These are phyloP conservation scores for Forficula auricularia DNA, from an alignment of 1,140 invertebrate genomes.

Conservation along the genomic window DNA sequence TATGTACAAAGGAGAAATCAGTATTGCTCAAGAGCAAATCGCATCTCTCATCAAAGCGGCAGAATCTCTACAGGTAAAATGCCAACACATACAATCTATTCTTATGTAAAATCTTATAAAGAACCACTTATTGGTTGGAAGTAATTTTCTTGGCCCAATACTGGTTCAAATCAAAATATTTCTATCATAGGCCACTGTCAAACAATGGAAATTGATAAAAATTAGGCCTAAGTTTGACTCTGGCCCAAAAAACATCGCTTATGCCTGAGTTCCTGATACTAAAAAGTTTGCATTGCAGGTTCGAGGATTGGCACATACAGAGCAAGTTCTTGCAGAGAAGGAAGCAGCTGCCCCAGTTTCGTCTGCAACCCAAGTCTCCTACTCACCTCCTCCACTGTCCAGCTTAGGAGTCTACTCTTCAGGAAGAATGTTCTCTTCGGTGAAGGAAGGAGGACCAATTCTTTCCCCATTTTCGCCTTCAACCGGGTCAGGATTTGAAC, in stretches of 20 bases:
- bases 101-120: background rate
- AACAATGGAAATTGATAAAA: too few relatives aligned
- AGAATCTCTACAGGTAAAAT: conserved; percentile 51
- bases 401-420: background rate
- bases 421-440: too few relatives aligned
- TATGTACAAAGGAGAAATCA: conserved; percentile 82
- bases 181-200: too few relatives aligned
- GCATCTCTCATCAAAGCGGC: conserved; percentile 66
- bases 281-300: too few relatives aligned
- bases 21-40: conserved; percentile 64
- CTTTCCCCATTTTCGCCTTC: conserved; percentile 9
- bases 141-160: background rate
- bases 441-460: background rate
- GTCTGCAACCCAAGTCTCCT: background rate
- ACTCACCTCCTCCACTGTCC: conserved; percentile 9
- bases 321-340: conserved; percentile 21
- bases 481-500: background rate
- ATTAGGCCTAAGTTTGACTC: too few relatives aligned
- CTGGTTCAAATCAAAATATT: background rate
- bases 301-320: conserved; percentile 54
- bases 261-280: too few relatives aligned
- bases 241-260: too few relatives aligned
- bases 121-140: background rate
- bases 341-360: background rate
- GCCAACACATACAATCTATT: background rate